Percentiles rank a stretch among this genome's conserved stretches.
phyloP scores from a whole-genome alignment of 2,888 invertebrate genomes.

The Ectobius pallidus region DNA sequence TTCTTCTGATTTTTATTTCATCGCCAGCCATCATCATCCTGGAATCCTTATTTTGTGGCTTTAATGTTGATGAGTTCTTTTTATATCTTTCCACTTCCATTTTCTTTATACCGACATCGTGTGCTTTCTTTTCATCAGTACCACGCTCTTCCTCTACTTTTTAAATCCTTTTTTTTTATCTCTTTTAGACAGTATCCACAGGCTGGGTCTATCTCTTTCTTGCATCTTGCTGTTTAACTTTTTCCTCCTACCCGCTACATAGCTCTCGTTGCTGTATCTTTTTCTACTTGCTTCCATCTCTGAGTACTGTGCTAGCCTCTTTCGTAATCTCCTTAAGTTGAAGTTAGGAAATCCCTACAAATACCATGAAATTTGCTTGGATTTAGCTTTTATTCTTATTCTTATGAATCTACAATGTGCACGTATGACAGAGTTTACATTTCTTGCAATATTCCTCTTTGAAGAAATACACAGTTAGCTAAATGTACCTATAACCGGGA shows the following conservation, averaged over 20 bases:
- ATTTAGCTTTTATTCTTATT: slow-evolving; percentile 12
- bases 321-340: slow-evolving; percentile 8
- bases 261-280: no score
- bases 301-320: not conserved
- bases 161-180: not conserved
- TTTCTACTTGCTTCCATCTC: not conserved
- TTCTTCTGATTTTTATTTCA: slow-evolving; percentile 20
- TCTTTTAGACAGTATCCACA: not conserved
- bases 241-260: not conserved
- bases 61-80: slow-evolving; percentile 33
- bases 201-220: not conserved
- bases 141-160: not conserved
- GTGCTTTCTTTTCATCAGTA: slow-evolving; percentile 23
- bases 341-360: not conserved
- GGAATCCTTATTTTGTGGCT: slow-evolving; percentile 22
- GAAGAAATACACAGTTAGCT: not conserved
- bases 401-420: not conserved
- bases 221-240: slow-evolving; percentile 12
- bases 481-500: no score
- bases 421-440: no score
- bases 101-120: not conserved
- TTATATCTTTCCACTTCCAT: slow-evolving; percentile 16
- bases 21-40: not conserved
- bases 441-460: not conserved
- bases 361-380: slow-evolving; percentile 17